phyloP scores from a whole-genome alignment of 1,140 invertebrate genomes.

The Campoletis sonorensis region DNA sequence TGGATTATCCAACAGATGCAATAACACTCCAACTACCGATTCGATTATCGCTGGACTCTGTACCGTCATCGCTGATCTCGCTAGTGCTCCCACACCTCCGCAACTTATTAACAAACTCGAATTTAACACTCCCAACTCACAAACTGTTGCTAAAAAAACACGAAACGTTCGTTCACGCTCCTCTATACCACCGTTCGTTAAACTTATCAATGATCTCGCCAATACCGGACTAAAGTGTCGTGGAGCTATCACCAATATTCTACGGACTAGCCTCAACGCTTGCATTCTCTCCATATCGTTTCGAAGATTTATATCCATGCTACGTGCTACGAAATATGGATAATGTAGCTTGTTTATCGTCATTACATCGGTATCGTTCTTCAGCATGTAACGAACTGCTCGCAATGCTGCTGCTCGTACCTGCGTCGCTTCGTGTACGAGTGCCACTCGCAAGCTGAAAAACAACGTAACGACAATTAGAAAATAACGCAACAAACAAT shows the following conservation, averaged over 20 bases:
- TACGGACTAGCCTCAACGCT: constrained; percentile 88
- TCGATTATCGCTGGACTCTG: constrained; percentile 88
- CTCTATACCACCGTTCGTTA: constrained; percentile 87
- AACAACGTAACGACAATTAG: constrained; percentile 27
- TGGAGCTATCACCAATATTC: constrained; percentile 82
- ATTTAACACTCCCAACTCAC: constrained; percentile 92
- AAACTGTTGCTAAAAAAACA: constrained; percentile 89
- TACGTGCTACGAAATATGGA: constrained; percentile 88
- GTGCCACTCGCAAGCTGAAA: constrained; percentile 88
- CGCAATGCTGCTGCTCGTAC: constrained; percentile 91
- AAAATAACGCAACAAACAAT: not conserved
- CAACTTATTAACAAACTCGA: constrained; percentile 87
- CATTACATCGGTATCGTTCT: constrained; percentile 85
- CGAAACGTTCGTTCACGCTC: constrained; percentile 88
- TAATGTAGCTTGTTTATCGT: constrained; percentile 88
- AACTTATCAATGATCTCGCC: constrained; percentile 85
- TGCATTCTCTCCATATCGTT: constrained; percentile 94
- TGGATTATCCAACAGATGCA: constrained; percentile 92
- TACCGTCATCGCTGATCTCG: constrained; percentile 88
- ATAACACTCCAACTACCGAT: constrained; percentile 89
- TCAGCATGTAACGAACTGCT: constrained; percentile 89
- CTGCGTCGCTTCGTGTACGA: constrained; percentile 91
- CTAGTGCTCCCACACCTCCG: constrained; percentile 89
- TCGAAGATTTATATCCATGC: constrained; percentile 88
- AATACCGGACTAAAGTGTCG: constrained; percentile 81